A percentile compares a stretch with the other conserved stretches of the same genome.
phyloP scores from a whole-genome alignment of 2,797 vertebrate genomes.

The Parotocinclus haroldoi region DNA sequence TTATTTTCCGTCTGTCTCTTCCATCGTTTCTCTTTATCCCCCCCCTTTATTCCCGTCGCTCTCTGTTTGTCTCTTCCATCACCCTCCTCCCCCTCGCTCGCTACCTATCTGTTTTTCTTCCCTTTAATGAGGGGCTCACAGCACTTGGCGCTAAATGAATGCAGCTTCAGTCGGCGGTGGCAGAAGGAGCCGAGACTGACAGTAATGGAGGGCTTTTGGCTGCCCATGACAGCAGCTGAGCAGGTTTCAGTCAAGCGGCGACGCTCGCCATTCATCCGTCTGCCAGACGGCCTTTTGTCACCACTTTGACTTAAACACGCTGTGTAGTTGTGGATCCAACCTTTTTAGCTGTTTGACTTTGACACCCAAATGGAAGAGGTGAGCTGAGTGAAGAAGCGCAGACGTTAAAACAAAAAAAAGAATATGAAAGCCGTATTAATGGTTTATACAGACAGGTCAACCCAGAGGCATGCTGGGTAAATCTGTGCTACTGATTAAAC shows the following conservation, averaged over 20 bases:
- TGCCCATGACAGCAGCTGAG: conserved; percentile 32
- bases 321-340: conserved; percentile 27
- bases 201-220: conserved; percentile 41
- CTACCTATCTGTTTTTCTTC: conserved; percentile 33
- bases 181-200: conserved; percentile 45
- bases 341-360: conserved; percentile 34
- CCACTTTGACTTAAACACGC: conserved; percentile 30
- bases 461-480: conserved; percentile 14
- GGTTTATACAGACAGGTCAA: neutral
- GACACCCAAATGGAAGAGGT: conserved; percentile 23
- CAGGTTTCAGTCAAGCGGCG: conserved; percentile 30
- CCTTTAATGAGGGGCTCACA: conserved; percentile 40
- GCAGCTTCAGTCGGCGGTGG: conserved; percentile 36
- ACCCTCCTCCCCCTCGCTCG: conserved; percentile 1
- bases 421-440: neutral
- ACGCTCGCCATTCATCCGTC: conserved; percentile 3
- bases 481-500: neutral
- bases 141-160: conserved; percentile 45
- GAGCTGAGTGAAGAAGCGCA: neutral
- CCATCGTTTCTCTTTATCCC: conserved; percentile 6
- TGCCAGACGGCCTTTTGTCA: conserved; percentile 29
- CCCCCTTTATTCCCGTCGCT: conserved; percentile 3
- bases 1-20: neutral
- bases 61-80: neutral
- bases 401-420: conserved; percentile 15